phyloP scores from a whole-genome alignment of 53 echinoderm and acorn worm genomes.

The Antedon mediterranea region DNA sequence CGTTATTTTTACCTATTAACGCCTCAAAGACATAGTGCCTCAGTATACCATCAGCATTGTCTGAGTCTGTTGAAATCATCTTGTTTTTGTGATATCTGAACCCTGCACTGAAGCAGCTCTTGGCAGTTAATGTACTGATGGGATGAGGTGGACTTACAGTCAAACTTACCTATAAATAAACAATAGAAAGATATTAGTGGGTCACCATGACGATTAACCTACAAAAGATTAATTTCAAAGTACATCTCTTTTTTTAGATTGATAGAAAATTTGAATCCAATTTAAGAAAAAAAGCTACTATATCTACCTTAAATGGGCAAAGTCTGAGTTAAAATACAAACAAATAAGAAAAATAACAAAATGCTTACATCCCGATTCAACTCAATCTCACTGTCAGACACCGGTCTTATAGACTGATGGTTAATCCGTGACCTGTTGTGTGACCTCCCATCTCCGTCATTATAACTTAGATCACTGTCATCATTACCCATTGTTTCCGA shows the following conservation, averaged over 20 bases:
- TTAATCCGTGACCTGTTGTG: constrained; percentile 57
- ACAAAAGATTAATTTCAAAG: too few species aligned
- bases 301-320: too few species aligned
- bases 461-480: constrained; percentile 83
- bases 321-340: too few species aligned
- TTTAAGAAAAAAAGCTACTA: too few species aligned
- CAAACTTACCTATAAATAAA: neutral
- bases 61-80: constrained; percentile 90
- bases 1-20: constrained; percentile 79
- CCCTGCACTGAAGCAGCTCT: constrained; percentile 83
- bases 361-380: constrained; percentile 32
- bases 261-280: too few species aligned
- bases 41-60: constrained; percentile 55
- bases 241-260: too few species aligned
- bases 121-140: constrained; percentile 34
- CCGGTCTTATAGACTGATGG: constrained; percentile 81
- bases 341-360: too few species aligned
- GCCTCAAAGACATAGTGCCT: constrained; percentile 92
- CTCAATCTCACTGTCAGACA: constrained; percentile 89
- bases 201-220: too few species aligned
- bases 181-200: neutral
- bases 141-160: constrained; percentile 16
- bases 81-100: constrained; percentile 83
- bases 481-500: constrained; percentile 77
- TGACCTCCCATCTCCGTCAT: constrained; percentile 34